Evolutionary conservation across 2,888 invertebrate species (phyloP), one percentile per base, ranked within the genome.

Genomic region (Hypena proboscidalis): DNA sequence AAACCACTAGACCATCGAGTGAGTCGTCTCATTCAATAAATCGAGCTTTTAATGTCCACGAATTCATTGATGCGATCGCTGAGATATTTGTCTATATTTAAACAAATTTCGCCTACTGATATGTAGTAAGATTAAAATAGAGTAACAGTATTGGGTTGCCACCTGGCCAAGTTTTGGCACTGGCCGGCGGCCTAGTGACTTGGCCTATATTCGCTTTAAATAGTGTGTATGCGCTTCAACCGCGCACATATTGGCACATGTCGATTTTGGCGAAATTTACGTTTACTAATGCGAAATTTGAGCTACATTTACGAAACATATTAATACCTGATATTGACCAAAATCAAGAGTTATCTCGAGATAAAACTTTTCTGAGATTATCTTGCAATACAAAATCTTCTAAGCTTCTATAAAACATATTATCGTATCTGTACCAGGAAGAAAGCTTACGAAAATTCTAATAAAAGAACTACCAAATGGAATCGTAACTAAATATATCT

Each of bases 171-270:
- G 61, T 52, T 67, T 73, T 74, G 74, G 75, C 74, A 68, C 57
- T 62, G 59, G 50, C 38, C 46, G 65, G 57, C 70, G 80, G 46
- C 81, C 79, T 70, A 83, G 74, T 83, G 83, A 83, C 83, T 83
- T 75, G 81, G 63, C 80, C 81, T 74, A 83, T 57, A 75, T 74
- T 71, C 59, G 65, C 63, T 70, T 70, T 70, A 77, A 80, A 82
- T 80, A 80, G 77, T 77, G 77, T 72, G 70, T 63, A 54, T 61
- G 73, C 76, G 76, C 69, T 70, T 42, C 51, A 36, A 42, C 40
- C 43, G 41, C 37, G 20, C 30, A 36, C 40, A 44, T 58, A 71
- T 74, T 74, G 75, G 72, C 74, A 67, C 67, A 62, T 67, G 65
- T 63, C 73, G 68, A 68, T 60, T 51, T 58, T 55, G 50, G 50